These are phyloP conservation scores for Petrolisthes manimaculis DNA, from an alignment of 2,888 invertebrate species.

Conservation along the genomic window DNA sequence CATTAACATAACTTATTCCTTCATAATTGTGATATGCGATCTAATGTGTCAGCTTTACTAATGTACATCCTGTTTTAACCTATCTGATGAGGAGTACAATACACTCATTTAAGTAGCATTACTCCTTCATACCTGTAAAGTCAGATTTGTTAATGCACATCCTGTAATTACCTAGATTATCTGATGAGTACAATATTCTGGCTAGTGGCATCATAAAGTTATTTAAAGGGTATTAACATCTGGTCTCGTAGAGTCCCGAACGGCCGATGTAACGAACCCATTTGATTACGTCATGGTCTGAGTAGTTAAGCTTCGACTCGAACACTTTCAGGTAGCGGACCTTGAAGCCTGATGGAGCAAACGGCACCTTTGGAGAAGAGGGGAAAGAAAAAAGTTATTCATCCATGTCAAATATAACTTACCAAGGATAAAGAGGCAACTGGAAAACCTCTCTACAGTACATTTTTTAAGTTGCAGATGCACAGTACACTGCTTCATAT, in stretches of 20 bases:
- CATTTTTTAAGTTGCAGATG: too few relatives aligned
- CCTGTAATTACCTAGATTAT: not conserved
- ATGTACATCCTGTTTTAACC: too few relatives aligned
- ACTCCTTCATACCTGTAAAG: too few relatives aligned
- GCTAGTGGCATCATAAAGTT: constrained; percentile 4
- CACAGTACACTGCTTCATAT: too few relatives aligned
- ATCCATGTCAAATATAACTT: not conserved
- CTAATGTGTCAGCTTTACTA: too few relatives aligned
- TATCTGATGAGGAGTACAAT: too few relatives aligned
- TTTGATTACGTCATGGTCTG: constrained; percentile 99
- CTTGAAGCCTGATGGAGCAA: constrained; percentile 99
- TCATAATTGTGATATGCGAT: too few relatives aligned
- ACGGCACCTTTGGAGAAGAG: constrained; percentile 81
- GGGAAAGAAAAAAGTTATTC: constrained; percentile 38
- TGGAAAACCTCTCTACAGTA: too few relatives aligned
- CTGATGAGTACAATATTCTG: constrained; percentile 3
- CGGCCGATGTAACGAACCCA: constrained; percentile 99
- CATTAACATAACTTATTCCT: too few relatives aligned
- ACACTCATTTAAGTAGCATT: too few relatives aligned
- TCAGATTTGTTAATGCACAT: too few relatives aligned
- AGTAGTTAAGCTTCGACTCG: constrained; percentile 99
- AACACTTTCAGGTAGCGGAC: constrained; percentile 99
- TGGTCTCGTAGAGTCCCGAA: constrained; percentile 98
- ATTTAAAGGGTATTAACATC: constrained; percentile 78
- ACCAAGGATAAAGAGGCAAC: too few relatives aligned